phyloP scores from a whole-genome alignment of 2,888 invertebrate species.

The Urechis unicinctus region DNA sequence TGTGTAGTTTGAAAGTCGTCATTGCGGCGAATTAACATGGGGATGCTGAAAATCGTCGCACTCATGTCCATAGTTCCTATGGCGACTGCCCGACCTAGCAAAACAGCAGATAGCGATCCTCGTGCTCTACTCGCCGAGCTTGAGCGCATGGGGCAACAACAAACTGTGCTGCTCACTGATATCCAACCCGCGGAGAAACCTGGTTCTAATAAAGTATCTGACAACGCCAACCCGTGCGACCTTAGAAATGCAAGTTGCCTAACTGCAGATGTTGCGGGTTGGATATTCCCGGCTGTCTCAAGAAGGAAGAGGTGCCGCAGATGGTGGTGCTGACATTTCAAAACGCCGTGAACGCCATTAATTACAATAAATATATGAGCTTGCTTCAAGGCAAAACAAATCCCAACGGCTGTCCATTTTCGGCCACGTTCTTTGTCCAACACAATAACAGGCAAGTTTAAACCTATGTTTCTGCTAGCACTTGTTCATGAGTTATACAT shows the following conservation, averaged over 20 bases:
- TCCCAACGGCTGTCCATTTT: constrained; percentile 6
- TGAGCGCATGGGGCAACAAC: too few species aligned
- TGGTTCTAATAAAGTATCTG: too few species aligned
- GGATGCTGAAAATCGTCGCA: too few species aligned
- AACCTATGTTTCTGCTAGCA: not conserved
- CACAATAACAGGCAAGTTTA: not conserved
- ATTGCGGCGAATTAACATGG: too few species aligned
- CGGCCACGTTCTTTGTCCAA: constrained; percentile 7
- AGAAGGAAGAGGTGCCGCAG: constrained; percentile 2
- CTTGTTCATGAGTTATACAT: too few species aligned
- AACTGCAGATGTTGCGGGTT: constrained; percentile 6
- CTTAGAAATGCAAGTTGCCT: constrained; percentile 6
- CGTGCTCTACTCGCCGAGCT: too few species aligned
- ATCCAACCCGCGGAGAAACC: not conserved
- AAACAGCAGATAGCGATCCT: too few species aligned
- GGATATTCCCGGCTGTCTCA: constrained; percentile 6
- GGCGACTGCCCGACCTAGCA: too few species aligned
- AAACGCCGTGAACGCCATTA: not conserved
- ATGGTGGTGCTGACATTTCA: constrained; percentile 8
- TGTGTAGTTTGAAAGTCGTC: too few species aligned
- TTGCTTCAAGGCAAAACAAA: not conserved
- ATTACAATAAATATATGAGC: not conserved
- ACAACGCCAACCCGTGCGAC: not conserved
- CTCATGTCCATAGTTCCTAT: too few species aligned
- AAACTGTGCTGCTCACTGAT: too few species aligned